Evolutionary conservation across 2,797 vertebrate species (phyloP).

Genomic region (Craterocephalus amniculus): DNA sequence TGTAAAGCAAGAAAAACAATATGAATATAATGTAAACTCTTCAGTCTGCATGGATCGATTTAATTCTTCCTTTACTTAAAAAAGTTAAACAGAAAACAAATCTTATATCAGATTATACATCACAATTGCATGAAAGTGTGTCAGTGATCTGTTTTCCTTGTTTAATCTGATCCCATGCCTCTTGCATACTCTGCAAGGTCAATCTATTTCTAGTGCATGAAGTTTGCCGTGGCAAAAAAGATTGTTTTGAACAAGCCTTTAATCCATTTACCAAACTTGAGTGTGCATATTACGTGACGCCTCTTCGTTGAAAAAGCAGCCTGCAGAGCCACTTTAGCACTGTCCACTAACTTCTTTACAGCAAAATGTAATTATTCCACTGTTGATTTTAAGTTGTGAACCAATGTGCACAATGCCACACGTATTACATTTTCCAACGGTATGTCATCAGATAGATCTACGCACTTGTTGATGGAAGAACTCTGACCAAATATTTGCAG

Average conservation of each 20-base stretch:
- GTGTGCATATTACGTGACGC: background rate
- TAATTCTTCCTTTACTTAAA: slow-evolving; percentile 90
- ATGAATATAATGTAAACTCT: background rate
- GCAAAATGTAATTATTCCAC: too few species aligned
- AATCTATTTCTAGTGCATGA: slow-evolving; percentile 91
- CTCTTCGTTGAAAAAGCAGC: slow-evolving; percentile 89
- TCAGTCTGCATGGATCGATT: background rate
- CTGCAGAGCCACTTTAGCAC: slow-evolving; percentile 96
- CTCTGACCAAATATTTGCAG: slow-evolving; percentile 93
- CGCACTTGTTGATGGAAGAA: slow-evolving; percentile 92
- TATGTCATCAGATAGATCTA: background rate
- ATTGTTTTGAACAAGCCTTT: background rate
- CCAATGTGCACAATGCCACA: too few species aligned
- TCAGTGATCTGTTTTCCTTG: slow-evolving; percentile 77
- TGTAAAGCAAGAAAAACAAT: too few species aligned
- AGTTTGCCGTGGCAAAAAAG: slow-evolving; percentile 83
- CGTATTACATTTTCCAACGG: too few species aligned
- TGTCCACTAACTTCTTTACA: too few species aligned
- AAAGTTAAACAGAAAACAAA: slow-evolving; percentile 77
- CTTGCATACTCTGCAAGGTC: slow-evolving; percentile 93
- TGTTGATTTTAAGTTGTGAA: too few species aligned
- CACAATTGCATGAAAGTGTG: background rate
- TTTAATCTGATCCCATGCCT: slow-evolving; percentile 94
- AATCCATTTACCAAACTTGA: background rate
- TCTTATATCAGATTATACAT: slow-evolving; percentile 2